Evolutionary conservation across 2,888 invertebrate species (phyloP).

Genomic region (Rapana venosa): DNA sequence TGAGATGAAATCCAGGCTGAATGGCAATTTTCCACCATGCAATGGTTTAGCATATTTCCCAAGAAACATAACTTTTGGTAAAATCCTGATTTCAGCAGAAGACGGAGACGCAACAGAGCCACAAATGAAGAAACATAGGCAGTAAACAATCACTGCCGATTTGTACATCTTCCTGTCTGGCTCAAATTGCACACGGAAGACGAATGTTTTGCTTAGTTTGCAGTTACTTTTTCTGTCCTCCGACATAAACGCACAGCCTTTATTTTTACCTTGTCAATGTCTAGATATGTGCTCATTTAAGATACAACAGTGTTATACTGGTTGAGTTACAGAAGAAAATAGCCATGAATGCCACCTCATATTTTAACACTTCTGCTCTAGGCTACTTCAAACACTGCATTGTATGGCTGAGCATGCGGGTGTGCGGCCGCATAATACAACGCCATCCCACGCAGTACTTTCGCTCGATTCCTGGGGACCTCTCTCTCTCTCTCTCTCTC

Average conservation of each 20-base stretch:
- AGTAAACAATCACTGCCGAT: conserved; percentile 43
- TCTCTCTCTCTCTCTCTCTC: not conserved
- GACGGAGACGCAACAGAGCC: not conserved
- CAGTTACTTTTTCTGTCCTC: conserved; percentile 13
- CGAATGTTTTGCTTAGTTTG: conserved; percentile 35
- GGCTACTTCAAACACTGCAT: no score
- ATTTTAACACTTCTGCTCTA: no score
- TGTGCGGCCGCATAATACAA: no score
- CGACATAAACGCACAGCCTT: not conserved
- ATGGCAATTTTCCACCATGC: not conserved
- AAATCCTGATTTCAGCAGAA: not conserved
- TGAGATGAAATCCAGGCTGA: not conserved
- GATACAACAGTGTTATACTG: no score
- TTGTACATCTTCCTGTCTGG: conserved; percentile 31
- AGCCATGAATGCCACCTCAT: no score
- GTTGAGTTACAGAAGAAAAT: no score
- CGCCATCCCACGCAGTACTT: no score
- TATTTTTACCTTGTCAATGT: not conserved
- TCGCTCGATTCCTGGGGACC: not conserved
- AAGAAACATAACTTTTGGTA: not conserved
- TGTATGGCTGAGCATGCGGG: no score
- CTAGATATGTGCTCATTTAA: no score
- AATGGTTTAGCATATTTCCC: not conserved
- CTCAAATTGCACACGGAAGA: conserved; percentile 43
- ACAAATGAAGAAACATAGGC: conserved; percentile 19